Evolutionary conservation across 2,888 invertebrate genomes (phyloP).

Genomic region (Panopea generosa): DNA sequence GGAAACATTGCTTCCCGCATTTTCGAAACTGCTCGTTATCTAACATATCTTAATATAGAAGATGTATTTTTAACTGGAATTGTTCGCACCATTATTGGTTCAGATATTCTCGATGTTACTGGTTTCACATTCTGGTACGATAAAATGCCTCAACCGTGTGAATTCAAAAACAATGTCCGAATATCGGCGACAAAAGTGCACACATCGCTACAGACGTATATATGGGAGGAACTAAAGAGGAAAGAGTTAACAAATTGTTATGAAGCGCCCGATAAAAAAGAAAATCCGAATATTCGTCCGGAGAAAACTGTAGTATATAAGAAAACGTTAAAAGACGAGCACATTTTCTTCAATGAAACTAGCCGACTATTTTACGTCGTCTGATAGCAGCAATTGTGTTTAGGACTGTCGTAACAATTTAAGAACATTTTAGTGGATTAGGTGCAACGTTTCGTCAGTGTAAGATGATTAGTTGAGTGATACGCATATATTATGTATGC

Average conservation of each 20-base stretch:
- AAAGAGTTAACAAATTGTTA: constrained; percentile 38
- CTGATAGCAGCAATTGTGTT: too few species aligned
- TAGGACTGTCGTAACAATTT: too few species aligned
- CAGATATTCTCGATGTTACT: constrained; percentile 49
- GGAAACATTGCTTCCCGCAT: constrained; percentile 59
- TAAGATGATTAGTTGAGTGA: too few species aligned
- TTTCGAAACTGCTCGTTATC: constrained; percentile 57
- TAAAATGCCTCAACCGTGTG: constrained; percentile 64
- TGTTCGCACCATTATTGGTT: constrained; percentile 60
- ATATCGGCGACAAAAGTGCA: constrained; percentile 66
- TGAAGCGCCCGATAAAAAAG: constrained; percentile 7
- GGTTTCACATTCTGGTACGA: constrained; percentile 75
- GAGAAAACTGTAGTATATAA: constrained; percentile 17
- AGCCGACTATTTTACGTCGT: constrained; percentile 36
- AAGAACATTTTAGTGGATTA: too few species aligned
- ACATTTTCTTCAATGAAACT: constrained; percentile 46
- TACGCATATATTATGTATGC: too few species aligned
- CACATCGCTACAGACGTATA: constrained; percentile 45
- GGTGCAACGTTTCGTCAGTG: too few species aligned
- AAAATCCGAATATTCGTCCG: constrained; percentile 27
- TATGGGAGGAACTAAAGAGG: constrained; percentile 47
- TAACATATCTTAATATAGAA: constrained; percentile 74
- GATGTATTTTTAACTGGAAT: constrained; percentile 78
- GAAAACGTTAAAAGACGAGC: constrained; percentile 32
- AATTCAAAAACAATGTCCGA: constrained; percentile 61